Conservation (phyloP, 2,888 invertebrate species). For the Lasioglossum leucozonium region DNA sequence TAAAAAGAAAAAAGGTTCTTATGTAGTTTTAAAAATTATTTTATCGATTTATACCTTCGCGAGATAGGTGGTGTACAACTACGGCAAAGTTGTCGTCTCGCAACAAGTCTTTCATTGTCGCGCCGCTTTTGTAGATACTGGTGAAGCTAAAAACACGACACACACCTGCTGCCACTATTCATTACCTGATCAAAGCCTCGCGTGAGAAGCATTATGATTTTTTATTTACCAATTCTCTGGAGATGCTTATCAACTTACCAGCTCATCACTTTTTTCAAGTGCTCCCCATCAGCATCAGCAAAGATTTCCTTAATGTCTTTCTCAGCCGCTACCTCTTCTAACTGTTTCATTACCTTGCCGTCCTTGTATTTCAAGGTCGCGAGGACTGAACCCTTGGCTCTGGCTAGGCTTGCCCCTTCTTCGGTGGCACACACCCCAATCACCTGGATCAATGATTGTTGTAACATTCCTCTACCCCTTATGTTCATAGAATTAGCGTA, state of each 20-base stretch:
- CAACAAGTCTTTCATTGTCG: slow-evolving; percentile 73
- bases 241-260: slow-evolving; percentile 84
- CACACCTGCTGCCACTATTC: slow-evolving; percentile 16
- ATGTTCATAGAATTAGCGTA: not conserved
- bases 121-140: slow-evolving; percentile 76
- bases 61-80: slow-evolving; percentile 79
- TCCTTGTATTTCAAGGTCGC: slow-evolving; percentile 87
- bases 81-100: slow-evolving; percentile 80
- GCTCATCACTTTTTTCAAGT: slow-evolving; percentile 86
- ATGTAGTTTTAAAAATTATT: slow-evolving; percentile 15
- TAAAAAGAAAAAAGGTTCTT: slow-evolving; percentile 36
- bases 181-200: slow-evolving; percentile 17
- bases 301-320: slow-evolving; percentile 88
- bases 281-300: slow-evolving; percentile 88
- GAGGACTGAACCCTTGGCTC: slow-evolving; percentile 87
- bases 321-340: slow-evolving; percentile 86
- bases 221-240: not conserved
- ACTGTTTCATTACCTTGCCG: slow-evolving; percentile 86
- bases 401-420: slow-evolving; percentile 86
- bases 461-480: not conserved
- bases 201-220: slow-evolving; percentile 19
- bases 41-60: slow-evolving; percentile 73
- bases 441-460: slow-evolving; percentile 84
- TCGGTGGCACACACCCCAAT: slow-evolving; percentile 89
- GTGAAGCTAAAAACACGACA: slow-evolving; percentile 77